Percentiles rank a stretch among this genome's conserved stretches.
Evolutionary conservation across 2,113 vertebrate genomes (phyloP).

Genomic region (Bothrops jararaca): DNA sequence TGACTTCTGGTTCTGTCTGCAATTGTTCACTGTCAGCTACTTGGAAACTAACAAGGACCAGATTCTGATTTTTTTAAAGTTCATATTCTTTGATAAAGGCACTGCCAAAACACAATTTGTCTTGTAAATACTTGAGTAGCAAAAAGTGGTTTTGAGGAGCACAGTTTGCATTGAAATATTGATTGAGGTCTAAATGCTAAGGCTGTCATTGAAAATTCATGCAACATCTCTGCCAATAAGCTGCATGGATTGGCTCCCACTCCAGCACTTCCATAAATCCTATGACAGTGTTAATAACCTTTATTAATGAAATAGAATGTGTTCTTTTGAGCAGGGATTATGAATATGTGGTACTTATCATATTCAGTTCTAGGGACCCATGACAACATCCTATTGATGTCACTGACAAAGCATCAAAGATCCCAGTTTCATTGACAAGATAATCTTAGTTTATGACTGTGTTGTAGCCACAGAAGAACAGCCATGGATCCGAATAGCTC

Average conservation of each 20-base stretch:
- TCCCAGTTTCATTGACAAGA: conserved; percentile 17
- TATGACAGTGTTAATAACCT: conserved; percentile 6
- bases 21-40: neutral
- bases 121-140: neutral
- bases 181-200: conserved; percentile 3
- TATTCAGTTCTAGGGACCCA: conserved; percentile 5
- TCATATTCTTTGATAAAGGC: neutral
- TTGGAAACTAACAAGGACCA: neutral
- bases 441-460: conserved; percentile 19
- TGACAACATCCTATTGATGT: neutral
- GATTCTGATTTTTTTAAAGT: neutral
- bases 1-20: neutral
- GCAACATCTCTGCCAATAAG: neutral
- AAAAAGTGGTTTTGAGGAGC: neutral
- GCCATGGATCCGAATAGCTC: neutral
- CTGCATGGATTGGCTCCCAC: neutral
- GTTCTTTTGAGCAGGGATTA: neutral
- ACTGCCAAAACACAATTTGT: neutral
- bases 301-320: conserved; percentile 19
- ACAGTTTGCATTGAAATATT: neutral
- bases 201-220: neutral
- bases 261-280: neutral
- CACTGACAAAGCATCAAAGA: conserved; percentile 21
- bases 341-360: neutral
- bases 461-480: neutral